A percentile compares a stretch with the other conserved stretches of the same genome.
These are phyloP conservation scores for Zootoca vivipara DNA, from an alignment of 2,113 vertebrate species.

Conservation along the genomic window DNA sequence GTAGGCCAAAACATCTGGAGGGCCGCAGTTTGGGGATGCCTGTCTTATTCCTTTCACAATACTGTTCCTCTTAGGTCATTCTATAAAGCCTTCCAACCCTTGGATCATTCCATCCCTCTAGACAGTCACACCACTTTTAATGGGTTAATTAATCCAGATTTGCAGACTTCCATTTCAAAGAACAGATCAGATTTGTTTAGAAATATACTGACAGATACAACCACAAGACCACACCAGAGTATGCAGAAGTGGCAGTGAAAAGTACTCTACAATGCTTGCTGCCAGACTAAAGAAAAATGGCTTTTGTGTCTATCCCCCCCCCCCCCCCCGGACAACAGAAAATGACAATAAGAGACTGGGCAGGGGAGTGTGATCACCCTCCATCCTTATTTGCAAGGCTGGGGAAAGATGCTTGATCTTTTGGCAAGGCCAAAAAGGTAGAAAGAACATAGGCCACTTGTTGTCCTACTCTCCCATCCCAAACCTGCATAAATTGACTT, in stretches of 20 bases:
- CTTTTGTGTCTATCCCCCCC: neutral
- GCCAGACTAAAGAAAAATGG: neutral
- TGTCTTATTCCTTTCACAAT: neutral
- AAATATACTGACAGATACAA: neutral
- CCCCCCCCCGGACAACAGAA: no score
- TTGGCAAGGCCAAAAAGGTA: neutral
- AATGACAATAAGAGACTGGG: neutral
- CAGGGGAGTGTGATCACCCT: neutral
- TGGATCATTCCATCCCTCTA: neutral
- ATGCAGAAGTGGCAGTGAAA: neutral
- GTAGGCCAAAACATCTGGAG: no score
- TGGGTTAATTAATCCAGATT: neutral
- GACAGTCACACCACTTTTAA: neutral
- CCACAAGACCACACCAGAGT: neutral
- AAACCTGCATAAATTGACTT: neutral
- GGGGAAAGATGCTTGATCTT: neutral
- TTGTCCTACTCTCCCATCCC: neutral
- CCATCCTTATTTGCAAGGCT: neutral
- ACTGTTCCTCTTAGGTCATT: neutral
- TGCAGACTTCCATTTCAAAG: neutral
- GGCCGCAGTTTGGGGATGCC: no score
- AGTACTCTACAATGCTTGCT: neutral
- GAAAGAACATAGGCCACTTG: neutral
- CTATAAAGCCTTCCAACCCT: neutral
- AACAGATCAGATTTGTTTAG: neutral